Percentiles rank a stretch among this genome's conserved stretches.
phyloP scores from a whole-genome alignment of 1,140 invertebrate genomes.

The Wasmannia auropunctata region DNA sequence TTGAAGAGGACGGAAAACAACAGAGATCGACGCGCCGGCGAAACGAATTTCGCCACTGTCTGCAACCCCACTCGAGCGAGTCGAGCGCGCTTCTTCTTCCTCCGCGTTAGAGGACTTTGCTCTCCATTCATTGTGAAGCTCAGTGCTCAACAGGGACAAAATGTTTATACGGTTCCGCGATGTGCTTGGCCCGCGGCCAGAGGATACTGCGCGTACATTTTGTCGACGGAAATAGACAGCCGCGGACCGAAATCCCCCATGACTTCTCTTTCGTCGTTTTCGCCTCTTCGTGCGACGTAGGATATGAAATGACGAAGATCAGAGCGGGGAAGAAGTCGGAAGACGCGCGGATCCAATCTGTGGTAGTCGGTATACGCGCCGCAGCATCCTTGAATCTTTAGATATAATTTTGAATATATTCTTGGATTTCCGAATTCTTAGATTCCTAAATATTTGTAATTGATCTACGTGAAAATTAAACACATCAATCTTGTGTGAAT shows the following conservation, averaged over 20 bases:
- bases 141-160: slow-evolving; percentile 78
- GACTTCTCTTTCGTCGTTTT: slow-evolving; percentile 76
- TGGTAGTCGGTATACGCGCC: neutral
- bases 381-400: neutral
- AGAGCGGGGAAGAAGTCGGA: too few relatives aligned
- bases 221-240: slow-evolving; percentile 80
- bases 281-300: slow-evolving; percentile 50
- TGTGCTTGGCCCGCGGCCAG: slow-evolving; percentile 80
- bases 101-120: slow-evolving; percentile 54
- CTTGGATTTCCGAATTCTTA: neutral
- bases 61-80: neutral
- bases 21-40: neutral
- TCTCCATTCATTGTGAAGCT: slow-evolving; percentile 77
- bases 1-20: neutral
- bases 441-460: slow-evolving; percentile 4
- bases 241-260: slow-evolving; percentile 82
- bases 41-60: slow-evolving; percentile 6
- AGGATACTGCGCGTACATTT: slow-evolving; percentile 83
- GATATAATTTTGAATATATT: neutral
- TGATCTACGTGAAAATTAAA: neutral
- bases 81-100: slow-evolving; percentile 27
- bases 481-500: neutral
- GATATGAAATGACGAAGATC: slow-evolving; percentile 6
- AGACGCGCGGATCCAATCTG: neutral
- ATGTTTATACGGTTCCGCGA: slow-evolving; percentile 80